These are phyloP conservation scores for Gerris lacustris DNA, from an alignment of 2,888 invertebrate genomes.

Conservation along the genomic window DNA sequence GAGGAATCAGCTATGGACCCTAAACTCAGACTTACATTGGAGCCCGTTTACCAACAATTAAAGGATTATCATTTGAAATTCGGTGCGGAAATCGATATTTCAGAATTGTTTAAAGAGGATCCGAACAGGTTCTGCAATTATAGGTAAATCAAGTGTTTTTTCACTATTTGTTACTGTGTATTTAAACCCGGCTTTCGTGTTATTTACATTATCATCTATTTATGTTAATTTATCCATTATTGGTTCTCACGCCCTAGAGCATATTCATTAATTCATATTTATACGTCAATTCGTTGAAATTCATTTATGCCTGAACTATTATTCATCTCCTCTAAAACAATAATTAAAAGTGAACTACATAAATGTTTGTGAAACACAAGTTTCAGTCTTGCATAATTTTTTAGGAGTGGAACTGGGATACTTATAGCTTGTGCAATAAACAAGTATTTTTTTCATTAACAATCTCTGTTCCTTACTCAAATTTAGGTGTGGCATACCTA, in stretches of 20 bases:
- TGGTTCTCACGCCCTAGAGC: background rate
- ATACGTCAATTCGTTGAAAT: too few relatives aligned
- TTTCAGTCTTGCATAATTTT: too few relatives aligned
- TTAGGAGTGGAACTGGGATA: too few relatives aligned
- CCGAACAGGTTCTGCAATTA: conserved; percentile 72
- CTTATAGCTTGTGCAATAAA: too few relatives aligned
- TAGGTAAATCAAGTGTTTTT: conserved; percentile 49
- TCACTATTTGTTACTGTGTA: background rate
- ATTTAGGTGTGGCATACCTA: too few relatives aligned
- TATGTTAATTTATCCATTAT: background rate
- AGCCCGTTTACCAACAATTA: conserved; percentile 61
- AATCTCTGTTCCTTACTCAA: too few relatives aligned
- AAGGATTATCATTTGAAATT: conserved; percentile 59
- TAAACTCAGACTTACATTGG: conserved; percentile 46
- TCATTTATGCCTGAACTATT: too few relatives aligned
- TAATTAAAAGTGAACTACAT: too few relatives aligned
- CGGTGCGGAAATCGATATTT: conserved; percentile 65
- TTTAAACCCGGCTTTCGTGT: background rate
- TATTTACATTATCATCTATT: background rate
- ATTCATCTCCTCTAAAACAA: too few relatives aligned
- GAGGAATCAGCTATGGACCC: conserved; percentile 38
- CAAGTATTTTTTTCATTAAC: too few relatives aligned
- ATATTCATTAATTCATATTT: too few relatives aligned
- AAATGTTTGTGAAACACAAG: too few relatives aligned
- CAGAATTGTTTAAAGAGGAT: conserved; percentile 68